These are phyloP conservation scores for Craseonycteris thonglongyai DNA, from an alignment of 2,113 vertebrate genomes.

Conservation along the genomic window DNA sequence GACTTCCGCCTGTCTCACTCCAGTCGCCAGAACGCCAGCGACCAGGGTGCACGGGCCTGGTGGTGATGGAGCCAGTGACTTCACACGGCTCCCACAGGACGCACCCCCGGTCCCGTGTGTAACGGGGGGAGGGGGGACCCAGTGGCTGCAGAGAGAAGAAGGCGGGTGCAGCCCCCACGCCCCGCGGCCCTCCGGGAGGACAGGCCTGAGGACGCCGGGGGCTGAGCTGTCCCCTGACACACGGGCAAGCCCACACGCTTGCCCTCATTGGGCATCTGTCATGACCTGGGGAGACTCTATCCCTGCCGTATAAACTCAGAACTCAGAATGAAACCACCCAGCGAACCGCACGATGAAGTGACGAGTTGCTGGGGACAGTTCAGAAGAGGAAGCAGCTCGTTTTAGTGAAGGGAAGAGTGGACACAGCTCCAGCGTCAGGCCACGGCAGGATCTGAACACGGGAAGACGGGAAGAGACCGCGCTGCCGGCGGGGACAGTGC, in stretches of 20 bases:
- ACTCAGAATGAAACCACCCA: not conserved
- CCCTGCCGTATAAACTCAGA: not conserved
- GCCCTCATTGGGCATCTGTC: accelerated
- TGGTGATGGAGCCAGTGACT: accelerated
- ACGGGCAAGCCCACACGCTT: accelerated
- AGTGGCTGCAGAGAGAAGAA: not conserved
- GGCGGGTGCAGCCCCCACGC: too few species aligned
- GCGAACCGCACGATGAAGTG: not conserved
- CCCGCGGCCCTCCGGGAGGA: not conserved
- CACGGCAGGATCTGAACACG: too few species aligned
- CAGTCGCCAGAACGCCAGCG: not conserved
- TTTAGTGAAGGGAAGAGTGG: not conserved
- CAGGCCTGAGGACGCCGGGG: too few species aligned
- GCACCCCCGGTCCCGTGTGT: accelerated
- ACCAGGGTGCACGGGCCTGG: too few species aligned
- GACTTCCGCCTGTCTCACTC: not conserved
- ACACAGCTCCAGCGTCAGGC: too few species aligned
- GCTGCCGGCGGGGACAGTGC: too few species aligned
- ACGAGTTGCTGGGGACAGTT: not conserved
- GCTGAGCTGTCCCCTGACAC: not conserved
- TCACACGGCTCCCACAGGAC: accelerated
- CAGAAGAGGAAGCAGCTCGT: not conserved
- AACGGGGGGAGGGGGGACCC: accelerated
- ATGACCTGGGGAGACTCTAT: too few species aligned
- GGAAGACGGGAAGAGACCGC: too few species aligned